Evolutionary conservation across 2,113 vertebrate species (phyloP).

Genomic region (Morphnarchus princeps): DNA sequence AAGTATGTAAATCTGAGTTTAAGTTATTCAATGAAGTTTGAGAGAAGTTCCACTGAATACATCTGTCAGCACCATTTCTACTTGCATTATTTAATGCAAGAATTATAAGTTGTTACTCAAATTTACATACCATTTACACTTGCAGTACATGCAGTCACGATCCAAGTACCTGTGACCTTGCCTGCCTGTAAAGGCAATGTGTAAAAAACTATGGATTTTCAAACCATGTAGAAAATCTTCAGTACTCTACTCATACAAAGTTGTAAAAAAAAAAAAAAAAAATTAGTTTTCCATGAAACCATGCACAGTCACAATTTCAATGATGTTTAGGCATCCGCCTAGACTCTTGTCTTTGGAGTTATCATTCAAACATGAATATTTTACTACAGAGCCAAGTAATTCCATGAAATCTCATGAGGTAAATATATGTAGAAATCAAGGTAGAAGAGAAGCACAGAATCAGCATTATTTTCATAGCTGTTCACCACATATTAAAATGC

Average conservation of each 20-base stretch:
- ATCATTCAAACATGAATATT: neutral
- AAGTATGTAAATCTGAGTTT: neutral
- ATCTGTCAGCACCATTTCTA: neutral
- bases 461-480: neutral
- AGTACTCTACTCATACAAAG: neutral
- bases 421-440: neutral
- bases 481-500: neutral
- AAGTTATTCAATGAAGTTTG: neutral
- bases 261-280: neutral
- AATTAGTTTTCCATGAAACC: neutral
- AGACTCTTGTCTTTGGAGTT: neutral
- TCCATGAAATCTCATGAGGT: neutral
- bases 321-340: neutral
- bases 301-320: neutral
- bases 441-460: neutral
- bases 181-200: neutral
- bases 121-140: neutral
- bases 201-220: neutral
- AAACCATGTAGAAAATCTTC: neutral
- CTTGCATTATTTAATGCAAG: neutral
- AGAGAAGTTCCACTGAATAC: neutral
- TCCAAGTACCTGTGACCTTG: neutral
- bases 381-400: neutral
- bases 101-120: neutral
- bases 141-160: neutral